Base-by-base conservation (phyloP, 2,888 invertebrate species). In the Himalopsyche tibetana region DNA sequence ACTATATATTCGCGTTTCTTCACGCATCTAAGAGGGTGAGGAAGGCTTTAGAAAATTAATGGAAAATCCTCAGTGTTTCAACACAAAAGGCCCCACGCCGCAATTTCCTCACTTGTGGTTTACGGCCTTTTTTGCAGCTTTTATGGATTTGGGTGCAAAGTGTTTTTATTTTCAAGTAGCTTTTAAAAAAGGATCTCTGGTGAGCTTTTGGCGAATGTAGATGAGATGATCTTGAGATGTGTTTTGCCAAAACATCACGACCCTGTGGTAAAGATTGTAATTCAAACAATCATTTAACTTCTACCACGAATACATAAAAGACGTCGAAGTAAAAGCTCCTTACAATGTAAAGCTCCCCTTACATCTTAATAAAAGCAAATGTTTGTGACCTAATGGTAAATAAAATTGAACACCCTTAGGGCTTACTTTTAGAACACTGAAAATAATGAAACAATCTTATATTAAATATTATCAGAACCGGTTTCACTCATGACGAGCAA, bases 1-100 rank as follows among this genome's bases (percentile, higher is more conserved):
- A 83, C 42, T 74, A 74, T 69, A 83, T 74, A 69, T 83, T 63
- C 83, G 83, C 28, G 45, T 19, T 63, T 63, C 63, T 63, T 63
- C 28, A 63, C 63, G 63, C 63, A 63, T 19, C n/a, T 19, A 19
- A 19, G 19, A 28, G 74, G 69, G 28, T 28, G 74, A 55, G 83
- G 83, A 40, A 69, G 51, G n/a, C 45, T 74, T 74, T 74, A 45
- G 83, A 83, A 83, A 74, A 45, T 83, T 83, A 74, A 83, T 83
- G 55, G 83, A 83, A 74, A 83, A 83, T 74, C 74, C 83, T 74
- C 80, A 74, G 74, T 83, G 83, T 83, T 83, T 83, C 74, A 83
- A 74, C 42, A 63, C 63, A 63, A 63, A 63, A 63, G 63, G 63
- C 63, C 5, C 28, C 15, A 8, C 19, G 63, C 28, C 19, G 63